Evolutionary conservation across 2,888 invertebrate species (phyloP).

Genomic region (Cinara cedri): DNA sequence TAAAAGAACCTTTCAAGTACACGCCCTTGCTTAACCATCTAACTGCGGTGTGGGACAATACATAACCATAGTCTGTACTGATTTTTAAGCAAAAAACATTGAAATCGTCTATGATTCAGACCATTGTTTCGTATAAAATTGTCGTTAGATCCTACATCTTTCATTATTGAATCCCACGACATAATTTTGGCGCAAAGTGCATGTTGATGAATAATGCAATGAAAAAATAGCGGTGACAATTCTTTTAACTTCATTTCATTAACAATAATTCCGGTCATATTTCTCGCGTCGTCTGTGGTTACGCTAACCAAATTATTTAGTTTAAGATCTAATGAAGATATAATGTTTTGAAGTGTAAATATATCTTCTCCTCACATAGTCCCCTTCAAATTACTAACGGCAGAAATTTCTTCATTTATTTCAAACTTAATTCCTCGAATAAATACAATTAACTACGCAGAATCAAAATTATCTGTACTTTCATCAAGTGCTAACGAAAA

Average conservation of each 20-base stretch:
- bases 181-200: constrained; percentile 3
- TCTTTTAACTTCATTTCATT: constrained; percentile 6
- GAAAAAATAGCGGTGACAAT: constrained; percentile 23
- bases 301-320: too few relatives aligned
- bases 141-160: constrained; percentile 35
- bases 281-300: too few relatives aligned
- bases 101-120: constrained; percentile 53
- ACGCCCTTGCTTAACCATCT: too few relatives aligned
- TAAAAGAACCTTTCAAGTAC: constrained; percentile 2
- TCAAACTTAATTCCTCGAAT: too few relatives aligned
- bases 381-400: too few relatives aligned
- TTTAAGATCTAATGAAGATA: too few relatives aligned
- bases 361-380: too few relatives aligned
- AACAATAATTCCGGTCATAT: neutral
- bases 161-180: constrained; percentile 31
- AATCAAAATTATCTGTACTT: too few relatives aligned
- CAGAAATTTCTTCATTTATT: too few relatives aligned
- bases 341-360: too few relatives aligned
- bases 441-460: too few relatives aligned
- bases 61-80: constrained; percentile 33
- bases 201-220: constrained; percentile 32
- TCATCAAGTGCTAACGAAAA: too few relatives aligned
- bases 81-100: constrained; percentile 46
- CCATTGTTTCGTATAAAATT: constrained; percentile 44
- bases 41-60: constrained; percentile 27